phyloP scores from a whole-genome alignment of 2,113 vertebrate species.

The Nycticryphes semicollaris region DNA sequence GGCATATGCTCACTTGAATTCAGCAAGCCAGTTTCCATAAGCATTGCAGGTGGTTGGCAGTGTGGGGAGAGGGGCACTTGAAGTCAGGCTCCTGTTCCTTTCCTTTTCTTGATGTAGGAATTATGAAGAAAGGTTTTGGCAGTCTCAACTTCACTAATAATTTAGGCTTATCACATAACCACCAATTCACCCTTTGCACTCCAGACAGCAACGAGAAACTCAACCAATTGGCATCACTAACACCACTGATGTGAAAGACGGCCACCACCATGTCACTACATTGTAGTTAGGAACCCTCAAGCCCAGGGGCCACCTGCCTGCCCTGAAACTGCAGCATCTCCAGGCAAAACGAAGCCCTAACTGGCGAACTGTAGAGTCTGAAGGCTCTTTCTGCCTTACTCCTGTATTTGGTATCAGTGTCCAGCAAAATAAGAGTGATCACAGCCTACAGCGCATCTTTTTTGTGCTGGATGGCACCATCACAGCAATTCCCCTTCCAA shows the following conservation, averaged over 20 bases:
- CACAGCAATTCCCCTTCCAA: not conserved
- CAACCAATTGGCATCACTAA: not conserved
- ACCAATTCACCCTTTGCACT: not conserved
- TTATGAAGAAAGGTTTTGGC: not conserved
- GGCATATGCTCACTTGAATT: not conserved
- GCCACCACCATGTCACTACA: not conserved
- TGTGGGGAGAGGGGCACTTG: not conserved
- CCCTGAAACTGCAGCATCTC: not conserved
- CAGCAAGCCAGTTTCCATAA: not conserved
- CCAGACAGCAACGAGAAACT: not conserved
- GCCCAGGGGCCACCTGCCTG: not conserved
- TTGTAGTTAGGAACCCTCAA: accelerated
- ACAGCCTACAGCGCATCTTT: not conserved
- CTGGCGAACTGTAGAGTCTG: not conserved
- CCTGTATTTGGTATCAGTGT: not conserved
- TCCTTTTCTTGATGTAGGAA: not conserved
- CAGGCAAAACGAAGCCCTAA: not conserved
- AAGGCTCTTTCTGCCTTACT: not conserved
- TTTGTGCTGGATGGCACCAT: not conserved
- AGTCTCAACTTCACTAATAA: not conserved
- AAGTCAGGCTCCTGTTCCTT: not conserved
- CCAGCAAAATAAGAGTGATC: not conserved
- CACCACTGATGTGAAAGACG: accelerated
- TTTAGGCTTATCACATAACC: not conserved
- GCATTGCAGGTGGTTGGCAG: accelerated